These are phyloP conservation scores for Osmerus eperlanus DNA, from an alignment of 2,113 vertebrate genomes.

Conservation along the genomic window DNA sequence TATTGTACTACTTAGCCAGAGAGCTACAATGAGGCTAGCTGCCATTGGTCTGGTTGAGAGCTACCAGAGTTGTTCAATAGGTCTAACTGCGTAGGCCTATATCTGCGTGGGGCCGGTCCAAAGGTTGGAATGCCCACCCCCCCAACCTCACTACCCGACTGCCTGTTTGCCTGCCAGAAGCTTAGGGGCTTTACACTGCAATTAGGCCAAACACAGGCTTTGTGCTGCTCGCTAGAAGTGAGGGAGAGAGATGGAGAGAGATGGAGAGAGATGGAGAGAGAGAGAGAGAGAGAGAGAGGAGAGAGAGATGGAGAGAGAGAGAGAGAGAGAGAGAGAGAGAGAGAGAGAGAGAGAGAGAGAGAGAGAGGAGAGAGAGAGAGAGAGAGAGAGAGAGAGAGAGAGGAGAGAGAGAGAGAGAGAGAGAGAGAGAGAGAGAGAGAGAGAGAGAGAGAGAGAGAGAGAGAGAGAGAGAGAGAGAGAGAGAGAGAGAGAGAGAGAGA, in stretches of 20 bases:
- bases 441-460: not conserved
- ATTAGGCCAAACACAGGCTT: conserved; percentile 72
- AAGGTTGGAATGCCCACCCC: too few species aligned
- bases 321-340: not conserved
- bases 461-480: not conserved
- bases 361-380: not conserved
- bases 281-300: not conserved
- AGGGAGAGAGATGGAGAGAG: not conserved
- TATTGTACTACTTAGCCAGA: not conserved
- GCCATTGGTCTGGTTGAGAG: conserved; percentile 1
- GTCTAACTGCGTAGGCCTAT: too few species aligned
- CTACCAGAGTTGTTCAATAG: not conserved
- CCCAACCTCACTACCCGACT: conserved; percentile 26
- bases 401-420: conserved; percentile 1
- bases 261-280: not conserved
- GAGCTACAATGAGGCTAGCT: not conserved
- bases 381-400: not conserved
- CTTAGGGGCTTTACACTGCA: conserved; percentile 64
- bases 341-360: not conserved
- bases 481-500: not conserved
- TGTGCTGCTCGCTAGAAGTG: conserved; percentile 21
- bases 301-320: not conserved
- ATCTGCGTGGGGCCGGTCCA: too few species aligned
- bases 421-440: not conserved
- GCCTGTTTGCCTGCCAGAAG: conserved; percentile 21